Evolutionary conservation across 1,140 invertebrate species (phyloP).

Genomic region (Hyposmocoma kahamanoa): DNA sequence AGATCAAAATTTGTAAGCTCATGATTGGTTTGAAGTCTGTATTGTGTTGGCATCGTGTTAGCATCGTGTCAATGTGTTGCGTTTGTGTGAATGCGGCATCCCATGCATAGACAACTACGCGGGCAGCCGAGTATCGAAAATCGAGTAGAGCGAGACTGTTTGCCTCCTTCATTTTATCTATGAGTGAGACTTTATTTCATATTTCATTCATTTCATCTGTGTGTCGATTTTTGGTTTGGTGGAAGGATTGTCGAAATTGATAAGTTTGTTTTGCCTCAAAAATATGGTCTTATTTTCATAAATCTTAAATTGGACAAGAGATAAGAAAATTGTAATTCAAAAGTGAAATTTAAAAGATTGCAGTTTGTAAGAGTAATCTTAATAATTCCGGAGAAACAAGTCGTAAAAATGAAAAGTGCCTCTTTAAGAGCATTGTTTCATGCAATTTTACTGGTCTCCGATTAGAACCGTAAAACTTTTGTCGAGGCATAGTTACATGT

Average conservation of each 20-base stretch:
- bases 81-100: too few relatives aligned
- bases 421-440: constrained; percentile 41
- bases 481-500: constrained; percentile 50
- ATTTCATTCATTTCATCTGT: too few relatives aligned
- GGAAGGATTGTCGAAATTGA: constrained; percentile 37
- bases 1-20: too few relatives aligned
- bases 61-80: too few relatives aligned
- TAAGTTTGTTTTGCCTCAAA: constrained; percentile 62
- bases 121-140: too few relatives aligned
- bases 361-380: constrained; percentile 17
- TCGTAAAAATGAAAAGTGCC: constrained; percentile 57
- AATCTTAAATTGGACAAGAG: constrained; percentile 43
- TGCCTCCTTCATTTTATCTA: too few relatives aligned
- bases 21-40: too few relatives aligned
- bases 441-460: constrained; percentile 37
- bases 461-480: constrained; percentile 42
- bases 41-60: too few relatives aligned
- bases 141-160: too few relatives aligned
- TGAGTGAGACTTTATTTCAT: too few relatives aligned
- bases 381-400: constrained; percentile 19
- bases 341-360: constrained; percentile 12
- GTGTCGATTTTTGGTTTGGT: constrained; percentile 40
- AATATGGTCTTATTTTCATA: constrained; percentile 41
- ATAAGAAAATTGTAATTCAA: constrained; percentile 29
- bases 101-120: too few relatives aligned